Evolutionary conservation across 2,113 vertebrate genomes (phyloP), one percentile per base, ranked within the genome.

Genomic region (Pelecanus crispus): DNA sequence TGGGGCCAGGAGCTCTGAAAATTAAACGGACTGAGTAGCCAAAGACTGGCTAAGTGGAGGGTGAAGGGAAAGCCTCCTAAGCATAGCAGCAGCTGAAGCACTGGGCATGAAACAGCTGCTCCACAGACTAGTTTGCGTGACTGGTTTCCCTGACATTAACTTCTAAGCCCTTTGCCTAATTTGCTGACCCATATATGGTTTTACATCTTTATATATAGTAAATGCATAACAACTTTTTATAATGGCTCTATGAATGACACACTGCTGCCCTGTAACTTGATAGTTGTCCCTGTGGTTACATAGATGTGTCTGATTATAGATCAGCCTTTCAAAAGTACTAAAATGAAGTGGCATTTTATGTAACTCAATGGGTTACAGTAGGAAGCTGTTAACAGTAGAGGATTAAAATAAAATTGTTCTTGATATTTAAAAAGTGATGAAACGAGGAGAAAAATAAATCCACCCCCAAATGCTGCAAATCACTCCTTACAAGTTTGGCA

Each of bases 381-480:
- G 95, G 95, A 96, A 97, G 86, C 83, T 94, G 95, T 75, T 96
- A 96, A 92, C 70, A 89, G 94, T 82, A 96, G 66, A 92, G 28
- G 91, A 87, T 74, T 92, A 96, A 94, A 96, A 97, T 97, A 95
- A 96, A 96, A 95, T 87, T 89, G 91, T 95, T 94, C 92, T 89
- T 85, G 96, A 52, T 97, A 97, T 96, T 97, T 94, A 85, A 95
- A 95, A 95, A 95, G 94, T 95, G 94, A 90, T 91, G 81, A 94
- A 94, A 92, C 0, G 15, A 95, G 78, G 81, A 97, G 84, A 95
- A 96, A 97, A 94, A 94, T 90, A 96, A 96, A 96, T 80, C 96
- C 96, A 70, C 96, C 96, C 84, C 71, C 94, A 94, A 95, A 85
- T 0, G 1, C 94, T 92, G 86, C 81, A 97, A 90, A 97, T 90